Evolutionary conservation across 2,888 invertebrate species (phyloP), one percentile per base, ranked within the genome.

Genomic region (Tachina lurida): DNA sequence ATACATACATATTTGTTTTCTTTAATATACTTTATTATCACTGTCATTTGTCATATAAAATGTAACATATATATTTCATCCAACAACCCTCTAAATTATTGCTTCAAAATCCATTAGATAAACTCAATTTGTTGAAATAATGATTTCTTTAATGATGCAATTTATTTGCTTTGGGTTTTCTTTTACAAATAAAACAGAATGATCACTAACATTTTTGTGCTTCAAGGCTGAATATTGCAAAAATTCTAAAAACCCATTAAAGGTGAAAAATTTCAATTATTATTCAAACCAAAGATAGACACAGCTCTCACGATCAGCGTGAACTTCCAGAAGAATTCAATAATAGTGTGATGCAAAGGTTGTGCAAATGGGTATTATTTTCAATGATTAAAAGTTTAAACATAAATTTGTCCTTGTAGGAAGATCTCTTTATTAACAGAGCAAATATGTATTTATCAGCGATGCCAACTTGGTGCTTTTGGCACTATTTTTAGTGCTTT

Each of bases 11-110:
- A 9, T 3, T 15, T 73, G 39, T 39, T 43, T 52, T 49, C 5
- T 63, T 58, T 43, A 54, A 47, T 68, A 45, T 1, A 1, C 10
- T 47, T 56, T 68, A 10, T 2, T 49, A 49, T 56, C 17, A 62
- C n/a, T 49, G 56, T 84, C 83, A 78, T 86, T 88, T 87, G 87
- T 85, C 78, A 87, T 81, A 87, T 60, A 78, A 87, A 87, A 85
- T 80, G 76, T 77, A 87, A 84, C 83, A 83, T 67, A 22, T 83
- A 83, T 67, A 22, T 83, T 31, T 73, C 10, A 52, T 2, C 5
- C 0, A 56, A 54, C 62, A 54, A 31, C 71, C 52, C 45, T 41
- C 43, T 60, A 3, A 4, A 2, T 41, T 62, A 15, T 68, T 60
- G 39, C 19, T 19, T 15, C 41, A 13, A 60, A 74, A 68, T 62